Base-by-base conservation (phyloP, 2,797 vertebrate genomes). In the Takifugu ocellatus region DNA sequence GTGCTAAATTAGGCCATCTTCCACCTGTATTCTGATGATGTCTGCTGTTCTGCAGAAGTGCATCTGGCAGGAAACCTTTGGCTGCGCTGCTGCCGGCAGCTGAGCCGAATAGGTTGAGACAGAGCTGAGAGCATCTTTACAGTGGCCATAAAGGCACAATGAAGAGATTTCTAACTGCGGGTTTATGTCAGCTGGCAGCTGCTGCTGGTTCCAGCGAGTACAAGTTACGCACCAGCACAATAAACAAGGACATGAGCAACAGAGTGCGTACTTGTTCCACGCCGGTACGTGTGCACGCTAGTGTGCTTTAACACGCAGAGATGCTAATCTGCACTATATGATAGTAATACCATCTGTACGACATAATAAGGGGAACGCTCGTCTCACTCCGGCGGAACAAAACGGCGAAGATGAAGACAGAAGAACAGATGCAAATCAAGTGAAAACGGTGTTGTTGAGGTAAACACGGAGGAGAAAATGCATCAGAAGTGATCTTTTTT, bases 111-210 rank as follows among this genome's bases (percentile, higher is more conserved):
- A 62, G 71, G 58, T 66, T 72, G 72, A 83, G 62, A 68, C 83
- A 71, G 74, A 70, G 65, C 77, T 70, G 63, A 72, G 55, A 53
- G 51, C 77, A 72, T 82, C 76, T 86, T 83, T 80, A 86, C 85
- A 79, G 74, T 78, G 79, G 81, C 67, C 82, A 82, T 87, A 82
- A 87, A 88, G 75, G 72, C 68, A 83, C 82, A 87, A 86, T 83
- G 81, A 80, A 66, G 72, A 78, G 75, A 78, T 63, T 79, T 82
- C 76, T 85, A 69, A 75, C 72, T 74, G 75, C 69, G 75, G 77
- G 77, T 87, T 84, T 82, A 89, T 87, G 75, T 87, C 80, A 76
- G 68, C 74, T 70, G 80, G 72, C 86, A 88, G 84, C 84, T 82
- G 83, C 77, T 74, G 71, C 77, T 66, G 56, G 83, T 87, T 83